Conservation (phyloP, 2,888 invertebrate species). For the Cosmia trapezina region DNA sequence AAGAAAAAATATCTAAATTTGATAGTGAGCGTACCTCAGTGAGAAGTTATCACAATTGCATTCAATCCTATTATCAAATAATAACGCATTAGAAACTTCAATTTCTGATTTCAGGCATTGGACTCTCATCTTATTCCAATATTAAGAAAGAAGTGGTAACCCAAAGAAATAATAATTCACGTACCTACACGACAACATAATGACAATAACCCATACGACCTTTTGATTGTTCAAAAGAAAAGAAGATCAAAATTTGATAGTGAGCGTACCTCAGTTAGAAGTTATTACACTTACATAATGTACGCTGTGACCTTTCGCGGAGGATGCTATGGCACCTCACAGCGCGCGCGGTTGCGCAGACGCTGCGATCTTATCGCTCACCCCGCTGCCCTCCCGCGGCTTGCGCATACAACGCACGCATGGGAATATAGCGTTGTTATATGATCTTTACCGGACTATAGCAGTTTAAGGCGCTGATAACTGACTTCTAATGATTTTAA, state of each 20-base stretch:
- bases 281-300: constrained; percentile 76
- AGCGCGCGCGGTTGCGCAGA: constrained; percentile 76
- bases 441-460: constrained; percentile 50
- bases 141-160: constrained; percentile 10
- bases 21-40: constrained; percentile 50
- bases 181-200: constrained; percentile 10
- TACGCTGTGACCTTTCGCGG: constrained; percentile 83
- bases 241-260: constrained; percentile 39
- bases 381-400: constrained; percentile 67
- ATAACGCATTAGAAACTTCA: no score
- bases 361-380: constrained; percentile 78
- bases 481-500: no score
- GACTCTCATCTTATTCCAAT: background rate
- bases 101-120: background rate
- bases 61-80: background rate
- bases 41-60: constrained; percentile 62
- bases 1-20: constrained; percentile 40
- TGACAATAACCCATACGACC: constrained; percentile 27
- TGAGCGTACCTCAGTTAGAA: constrained; percentile 58
- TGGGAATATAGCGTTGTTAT: constrained; percentile 46
- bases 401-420: constrained; percentile 54
- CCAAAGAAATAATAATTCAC: background rate
- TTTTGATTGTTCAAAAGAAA: constrained; percentile 42
- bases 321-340: constrained; percentile 83
- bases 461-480: background rate